These are phyloP conservation scores for Aramus guarauna DNA, from an alignment of 2,113 vertebrate species.

Conservation along the genomic window DNA sequence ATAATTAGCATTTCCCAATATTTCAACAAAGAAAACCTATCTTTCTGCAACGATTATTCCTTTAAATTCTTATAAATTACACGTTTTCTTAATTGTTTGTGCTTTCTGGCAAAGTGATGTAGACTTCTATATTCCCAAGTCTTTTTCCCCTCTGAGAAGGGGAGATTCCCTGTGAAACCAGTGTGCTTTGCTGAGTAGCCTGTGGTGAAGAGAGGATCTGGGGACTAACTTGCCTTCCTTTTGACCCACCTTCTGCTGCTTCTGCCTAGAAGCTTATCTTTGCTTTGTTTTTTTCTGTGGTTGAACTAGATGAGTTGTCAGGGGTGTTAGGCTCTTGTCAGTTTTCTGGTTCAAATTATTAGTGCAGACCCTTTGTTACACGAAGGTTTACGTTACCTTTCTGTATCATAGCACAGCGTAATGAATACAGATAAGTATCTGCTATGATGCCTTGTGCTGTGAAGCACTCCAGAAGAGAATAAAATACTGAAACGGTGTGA, in stretches of 20 bases:
- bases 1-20: constrained; percentile 17
- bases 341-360: background rate
- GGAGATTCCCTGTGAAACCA: background rate
- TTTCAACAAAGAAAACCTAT: background rate
- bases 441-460: background rate
- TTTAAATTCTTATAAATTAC: background rate
- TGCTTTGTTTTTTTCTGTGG: background rate
- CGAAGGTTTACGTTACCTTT: background rate
- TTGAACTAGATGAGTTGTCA: background rate
- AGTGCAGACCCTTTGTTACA: background rate
- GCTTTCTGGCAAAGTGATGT: background rate
- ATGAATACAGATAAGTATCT: background rate
- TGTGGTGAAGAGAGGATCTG: background rate
- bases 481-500: background rate
- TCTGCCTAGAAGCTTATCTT: background rate
- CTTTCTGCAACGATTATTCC: background rate
- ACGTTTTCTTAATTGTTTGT: background rate
- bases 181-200: background rate
- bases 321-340: background rate
- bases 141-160: background rate
- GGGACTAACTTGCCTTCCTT: background rate
- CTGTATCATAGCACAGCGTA: background rate
- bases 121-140: background rate
- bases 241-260: background rate
- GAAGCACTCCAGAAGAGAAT: background rate